phyloP scores from a whole-genome alignment of 2,113 vertebrate species.

The Pollimyrus isidori region DNA sequence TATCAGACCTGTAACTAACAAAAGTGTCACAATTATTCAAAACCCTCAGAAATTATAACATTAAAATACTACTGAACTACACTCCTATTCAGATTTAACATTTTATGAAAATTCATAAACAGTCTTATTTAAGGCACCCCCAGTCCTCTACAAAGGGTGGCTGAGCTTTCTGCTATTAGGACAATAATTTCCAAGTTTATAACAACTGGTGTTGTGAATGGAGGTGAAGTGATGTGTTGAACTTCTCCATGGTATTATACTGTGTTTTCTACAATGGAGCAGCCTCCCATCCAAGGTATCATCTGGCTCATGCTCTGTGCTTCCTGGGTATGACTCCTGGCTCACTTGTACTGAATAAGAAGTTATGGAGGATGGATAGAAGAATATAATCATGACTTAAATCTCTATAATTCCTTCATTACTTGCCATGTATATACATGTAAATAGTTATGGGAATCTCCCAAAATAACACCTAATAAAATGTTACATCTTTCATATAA shows the following conservation, averaged over 20 bases:
- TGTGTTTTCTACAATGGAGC: background rate
- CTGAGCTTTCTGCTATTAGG: background rate
- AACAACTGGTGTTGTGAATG: background rate
- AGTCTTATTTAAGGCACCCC: background rate
- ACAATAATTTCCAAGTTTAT: background rate
- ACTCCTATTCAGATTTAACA: background rate
- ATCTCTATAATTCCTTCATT: background rate
- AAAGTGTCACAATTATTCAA: background rate
- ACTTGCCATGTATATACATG: background rate
- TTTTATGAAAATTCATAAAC: background rate
- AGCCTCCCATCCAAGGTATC: background rate
- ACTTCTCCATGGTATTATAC: background rate
- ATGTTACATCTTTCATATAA: background rate
- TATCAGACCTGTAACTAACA: background rate
- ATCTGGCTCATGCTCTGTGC: background rate
- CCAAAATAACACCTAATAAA: background rate
- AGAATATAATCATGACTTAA: background rate
- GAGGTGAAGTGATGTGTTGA: background rate
- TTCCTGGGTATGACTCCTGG: background rate
- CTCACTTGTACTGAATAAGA: background rate
- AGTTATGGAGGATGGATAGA: background rate
- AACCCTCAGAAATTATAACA: background rate
- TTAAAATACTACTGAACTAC: background rate
- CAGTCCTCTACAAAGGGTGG: background rate
- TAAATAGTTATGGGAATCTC: background rate